These are phyloP conservation scores for Drosophila vallismaia DNA, from an alignment of 2,888 invertebrate genomes.

Conservation along the genomic window DNA sequence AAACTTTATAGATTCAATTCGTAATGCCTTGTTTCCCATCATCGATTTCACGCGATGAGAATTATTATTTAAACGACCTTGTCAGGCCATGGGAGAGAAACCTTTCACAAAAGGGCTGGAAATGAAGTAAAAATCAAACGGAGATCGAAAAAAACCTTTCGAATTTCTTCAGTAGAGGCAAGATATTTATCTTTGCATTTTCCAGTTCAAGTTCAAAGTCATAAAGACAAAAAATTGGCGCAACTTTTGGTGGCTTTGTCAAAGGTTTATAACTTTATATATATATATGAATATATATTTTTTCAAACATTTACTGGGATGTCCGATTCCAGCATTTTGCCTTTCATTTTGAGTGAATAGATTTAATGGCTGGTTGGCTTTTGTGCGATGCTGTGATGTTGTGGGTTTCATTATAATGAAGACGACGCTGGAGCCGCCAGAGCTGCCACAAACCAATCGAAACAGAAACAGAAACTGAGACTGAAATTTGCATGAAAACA, in stretches of 20 bases:
- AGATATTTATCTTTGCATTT: constrained; percentile 21
- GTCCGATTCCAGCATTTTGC: constrained; percentile 44
- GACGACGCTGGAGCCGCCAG: neutral
- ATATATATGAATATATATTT: neutral
- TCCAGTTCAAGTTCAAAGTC: constrained; percentile 74
- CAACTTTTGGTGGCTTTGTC: constrained; percentile 47
- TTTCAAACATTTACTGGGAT: constrained; percentile 26
- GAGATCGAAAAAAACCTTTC: constrained; percentile 27
- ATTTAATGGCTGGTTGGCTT: constrained; percentile 49
- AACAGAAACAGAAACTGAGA: constrained; percentile 19
- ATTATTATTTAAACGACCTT: constrained; percentile 20
- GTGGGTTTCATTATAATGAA: constrained; percentile 6
- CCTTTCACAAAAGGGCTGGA: constrained; percentile 30
- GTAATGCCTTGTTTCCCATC: neutral
- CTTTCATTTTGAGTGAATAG: constrained; percentile 72
- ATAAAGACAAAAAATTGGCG: constrained; percentile 63
- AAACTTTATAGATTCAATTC: neutral
- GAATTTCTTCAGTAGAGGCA: constrained; percentile 55
- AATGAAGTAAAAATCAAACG: neutral
- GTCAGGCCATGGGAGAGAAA: constrained; percentile 27
- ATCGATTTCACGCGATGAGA: constrained; percentile 15
- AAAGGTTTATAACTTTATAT: neutral
- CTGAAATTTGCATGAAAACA: constrained; percentile 67
- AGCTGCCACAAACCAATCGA: constrained; percentile 52
- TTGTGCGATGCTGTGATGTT: constrained; percentile 2